phyloP scores from a whole-genome alignment of 2,113 vertebrate genomes.

The Chloebia gouldiae region DNA sequence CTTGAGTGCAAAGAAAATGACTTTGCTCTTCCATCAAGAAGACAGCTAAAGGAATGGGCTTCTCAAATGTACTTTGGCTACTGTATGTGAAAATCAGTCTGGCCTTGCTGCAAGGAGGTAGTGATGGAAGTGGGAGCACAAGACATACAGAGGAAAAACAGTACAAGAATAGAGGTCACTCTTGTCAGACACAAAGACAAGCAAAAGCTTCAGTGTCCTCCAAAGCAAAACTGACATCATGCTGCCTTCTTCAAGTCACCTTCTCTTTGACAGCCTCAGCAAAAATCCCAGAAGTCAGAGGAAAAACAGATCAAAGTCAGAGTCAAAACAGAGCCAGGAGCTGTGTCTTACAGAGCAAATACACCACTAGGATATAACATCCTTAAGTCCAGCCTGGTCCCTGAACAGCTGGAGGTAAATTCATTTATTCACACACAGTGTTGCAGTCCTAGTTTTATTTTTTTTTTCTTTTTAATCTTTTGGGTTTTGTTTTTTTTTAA shows the following conservation, averaged over 20 bases:
- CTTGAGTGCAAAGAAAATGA: background rate
- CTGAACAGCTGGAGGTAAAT: background rate
- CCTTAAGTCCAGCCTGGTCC: background rate
- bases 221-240: background rate
- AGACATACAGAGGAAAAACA: background rate
- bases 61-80: background rate
- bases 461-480: no score
- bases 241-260: background rate
- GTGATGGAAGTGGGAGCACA: background rate
- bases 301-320: background rate
- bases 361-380: background rate
- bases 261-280: background rate
- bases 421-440: background rate
- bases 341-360: background rate
- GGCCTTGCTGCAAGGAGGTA: background rate
- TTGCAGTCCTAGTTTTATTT: rapidly evolving
- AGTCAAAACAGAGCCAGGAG: background rate
- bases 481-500: background rate
- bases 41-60: background rate
- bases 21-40: background rate
- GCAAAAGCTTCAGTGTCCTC: background rate
- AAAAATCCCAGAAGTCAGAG: background rate
- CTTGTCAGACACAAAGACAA: background rate
- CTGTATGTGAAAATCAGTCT: background rate
- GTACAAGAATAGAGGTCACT: background rate